phyloP scores from a whole-genome alignment of 2,797 vertebrate genomes.

The Remorina albescens region DNA sequence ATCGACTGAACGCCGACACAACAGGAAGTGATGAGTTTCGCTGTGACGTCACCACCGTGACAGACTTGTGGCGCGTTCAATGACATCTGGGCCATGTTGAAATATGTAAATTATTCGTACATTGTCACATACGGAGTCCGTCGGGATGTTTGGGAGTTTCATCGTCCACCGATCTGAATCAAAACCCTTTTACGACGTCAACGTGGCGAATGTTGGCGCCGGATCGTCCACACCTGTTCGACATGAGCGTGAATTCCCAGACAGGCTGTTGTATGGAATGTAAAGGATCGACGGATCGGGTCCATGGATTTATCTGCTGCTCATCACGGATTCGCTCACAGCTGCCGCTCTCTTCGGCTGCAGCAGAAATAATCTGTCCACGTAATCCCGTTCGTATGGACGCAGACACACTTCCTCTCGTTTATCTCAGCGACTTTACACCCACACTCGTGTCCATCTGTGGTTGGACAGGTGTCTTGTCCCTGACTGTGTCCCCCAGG shows the following conservation, averaged over 20 bases:
- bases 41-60: too few relatives aligned
- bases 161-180: too few relatives aligned
- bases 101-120: too few relatives aligned
- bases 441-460: constrained; percentile 63
- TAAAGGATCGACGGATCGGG: constrained; percentile 2
- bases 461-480: constrained; percentile 12
- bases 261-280: not conserved
- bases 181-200: too few relatives aligned
- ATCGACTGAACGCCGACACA: too few relatives aligned
- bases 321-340: constrained; percentile 13
- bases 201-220: too few relatives aligned
- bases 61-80: too few relatives aligned
- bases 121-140: too few relatives aligned
- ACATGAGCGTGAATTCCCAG: not conserved
- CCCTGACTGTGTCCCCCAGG: constrained; percentile 46
- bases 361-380: constrained; percentile 44
- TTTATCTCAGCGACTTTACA: constrained; percentile 53
- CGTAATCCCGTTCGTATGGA: constrained; percentile 42
- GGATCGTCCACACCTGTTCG: too few relatives aligned
- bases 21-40: too few relatives aligned
- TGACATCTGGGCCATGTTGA: too few relatives aligned
- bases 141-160: too few relatives aligned
- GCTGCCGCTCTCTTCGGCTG: constrained; percentile 43
- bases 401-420: constrained; percentile 27
- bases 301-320: not conserved